These are phyloP conservation scores for Epizoanthus stellaris DNA, from an alignment of 92 coral and sea anemone genomes.

Conservation along the genomic window DNA sequence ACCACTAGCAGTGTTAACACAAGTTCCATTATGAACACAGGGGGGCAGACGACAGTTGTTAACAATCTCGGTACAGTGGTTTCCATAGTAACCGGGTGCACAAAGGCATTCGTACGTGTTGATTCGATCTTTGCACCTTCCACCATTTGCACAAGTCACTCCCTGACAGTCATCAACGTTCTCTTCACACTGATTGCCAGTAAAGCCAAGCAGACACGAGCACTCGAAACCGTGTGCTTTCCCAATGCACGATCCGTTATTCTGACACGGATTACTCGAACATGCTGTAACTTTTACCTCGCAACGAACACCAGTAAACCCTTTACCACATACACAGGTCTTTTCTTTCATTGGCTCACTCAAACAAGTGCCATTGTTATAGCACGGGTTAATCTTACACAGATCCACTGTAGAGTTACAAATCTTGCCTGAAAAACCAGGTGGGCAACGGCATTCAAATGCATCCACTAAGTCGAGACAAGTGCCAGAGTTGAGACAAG, in stretches of 20 bases:
- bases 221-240: slow-evolving; percentile 56
- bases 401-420: slow-evolving; percentile 62
- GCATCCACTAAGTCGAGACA: slow-evolving; percentile 52
- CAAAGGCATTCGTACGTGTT: slow-evolving; percentile 65
- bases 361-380: slow-evolving; percentile 54
- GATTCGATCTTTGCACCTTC: slow-evolving; percentile 60
- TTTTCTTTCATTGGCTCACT: slow-evolving; percentile 40
- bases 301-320: slow-evolving; percentile 62
- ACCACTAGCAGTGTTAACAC: slow-evolving; percentile 61
- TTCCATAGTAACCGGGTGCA: slow-evolving; percentile 72
- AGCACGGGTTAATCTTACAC: slow-evolving; percentile 53
- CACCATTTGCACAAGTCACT: slow-evolving; percentile 66
- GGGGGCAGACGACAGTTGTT: slow-evolving; percentile 79
- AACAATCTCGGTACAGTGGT: slow-evolving; percentile 60
- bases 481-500: slow-evolving; percentile 65
- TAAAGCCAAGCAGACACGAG: slow-evolving; percentile 51
- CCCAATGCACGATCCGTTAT: slow-evolving; percentile 57
- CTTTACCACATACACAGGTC: slow-evolving; percentile 50
- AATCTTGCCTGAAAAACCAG: slow-evolving; percentile 63
- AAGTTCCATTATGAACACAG: slow-evolving; percentile 73
- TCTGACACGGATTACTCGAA: slow-evolving; percentile 31
- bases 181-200: slow-evolving; percentile 52
- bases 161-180: slow-evolving; percentile 49
- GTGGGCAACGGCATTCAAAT: slow-evolving; percentile 60
- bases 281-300: slow-evolving; percentile 40